phyloP scores from a whole-genome alignment of 2,797 vertebrate genomes.

The Semaprochilodus insignis region DNA sequence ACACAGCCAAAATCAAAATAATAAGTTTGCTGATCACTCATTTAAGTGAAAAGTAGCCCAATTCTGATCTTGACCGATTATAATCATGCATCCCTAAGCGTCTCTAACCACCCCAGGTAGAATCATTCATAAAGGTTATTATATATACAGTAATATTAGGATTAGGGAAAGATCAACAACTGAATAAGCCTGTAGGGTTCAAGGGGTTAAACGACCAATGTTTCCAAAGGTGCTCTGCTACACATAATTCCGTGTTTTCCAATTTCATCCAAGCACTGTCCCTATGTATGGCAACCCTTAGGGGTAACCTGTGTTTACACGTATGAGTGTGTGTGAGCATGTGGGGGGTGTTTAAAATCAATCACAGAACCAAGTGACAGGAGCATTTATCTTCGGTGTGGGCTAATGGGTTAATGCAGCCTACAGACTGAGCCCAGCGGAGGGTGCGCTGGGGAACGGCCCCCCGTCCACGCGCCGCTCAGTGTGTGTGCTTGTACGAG shows the following conservation, averaged over 20 bases:
- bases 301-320: slow-evolving; percentile 34
- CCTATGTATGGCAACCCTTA: slow-evolving; percentile 45
- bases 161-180: neutral
- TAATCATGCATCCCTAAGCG: no score
- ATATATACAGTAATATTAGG: neutral
- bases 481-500: slow-evolving; percentile 77
- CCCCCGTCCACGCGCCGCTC: slow-evolving; percentile 63
- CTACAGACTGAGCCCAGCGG: slow-evolving; percentile 76
- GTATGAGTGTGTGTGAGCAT: slow-evolving; percentile 37
- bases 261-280: slow-evolving; percentile 34
- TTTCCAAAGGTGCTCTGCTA: neutral
- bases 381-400: slow-evolving; percentile 81
- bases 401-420: slow-evolving; percentile 72
- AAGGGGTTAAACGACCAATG: neutral
- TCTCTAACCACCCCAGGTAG: neutral
- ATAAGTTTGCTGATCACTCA: no score
- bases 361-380: slow-evolving; percentile 81
- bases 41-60: no score
- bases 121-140: neutral
- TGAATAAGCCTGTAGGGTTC: neutral
- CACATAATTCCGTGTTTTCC: slow-evolving; percentile 27
- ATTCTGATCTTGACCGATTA: no score
- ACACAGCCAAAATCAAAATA: no score
- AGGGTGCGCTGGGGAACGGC: slow-evolving; percentile 63
- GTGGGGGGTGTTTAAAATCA: slow-evolving; percentile 77